phyloP scores from a whole-genome alignment of 2,797 vertebrate genomes.

The Chaetophractus vellerosus region DNA sequence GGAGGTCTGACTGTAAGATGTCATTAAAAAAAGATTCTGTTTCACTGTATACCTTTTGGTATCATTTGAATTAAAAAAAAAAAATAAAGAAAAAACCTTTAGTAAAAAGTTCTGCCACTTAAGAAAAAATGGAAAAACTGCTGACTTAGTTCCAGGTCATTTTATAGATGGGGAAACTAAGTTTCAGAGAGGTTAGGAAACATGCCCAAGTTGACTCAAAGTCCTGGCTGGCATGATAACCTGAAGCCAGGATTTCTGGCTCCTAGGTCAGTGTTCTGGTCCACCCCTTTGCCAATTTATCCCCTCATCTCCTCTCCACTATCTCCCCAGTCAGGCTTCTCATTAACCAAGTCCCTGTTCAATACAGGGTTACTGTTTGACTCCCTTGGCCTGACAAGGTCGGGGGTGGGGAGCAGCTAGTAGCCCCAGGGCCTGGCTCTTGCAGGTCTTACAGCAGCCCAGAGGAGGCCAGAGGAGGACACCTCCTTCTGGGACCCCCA shows the following conservation, averaged over 20 bases:
- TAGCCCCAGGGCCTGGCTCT: neutral
- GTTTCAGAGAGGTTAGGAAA: conserved; percentile 52
- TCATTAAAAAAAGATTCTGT: neutral
- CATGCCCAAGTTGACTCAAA: conserved; percentile 7
- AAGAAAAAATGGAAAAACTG: conserved; percentile 11
- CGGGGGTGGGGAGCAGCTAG: conserved; percentile 21
- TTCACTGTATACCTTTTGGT: neutral
- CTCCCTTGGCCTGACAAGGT: conserved; percentile 73
- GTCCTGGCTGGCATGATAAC: neutral
- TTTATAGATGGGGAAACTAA: conserved; percentile 62
- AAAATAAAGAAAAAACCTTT: neutral
- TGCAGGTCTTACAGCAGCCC: neutral
- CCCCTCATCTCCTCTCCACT: neutral
- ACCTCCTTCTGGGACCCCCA: neutral
- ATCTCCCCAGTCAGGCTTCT: conserved; percentile 79
- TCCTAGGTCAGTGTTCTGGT: neutral
- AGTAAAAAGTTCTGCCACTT: neutral
- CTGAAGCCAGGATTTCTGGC: neutral
- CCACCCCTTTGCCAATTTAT: neutral
- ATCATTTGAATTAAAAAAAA: neutral
- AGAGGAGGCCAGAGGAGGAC: neutral
- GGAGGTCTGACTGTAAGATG: neutral
- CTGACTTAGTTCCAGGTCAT: neutral
- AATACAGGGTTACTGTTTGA: conserved; percentile 86
- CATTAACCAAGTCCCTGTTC: conserved; percentile 83